Evolutionary conservation across 2,888 invertebrate genomes (phyloP).

Genomic region (Muschampia staudingeri): DNA sequence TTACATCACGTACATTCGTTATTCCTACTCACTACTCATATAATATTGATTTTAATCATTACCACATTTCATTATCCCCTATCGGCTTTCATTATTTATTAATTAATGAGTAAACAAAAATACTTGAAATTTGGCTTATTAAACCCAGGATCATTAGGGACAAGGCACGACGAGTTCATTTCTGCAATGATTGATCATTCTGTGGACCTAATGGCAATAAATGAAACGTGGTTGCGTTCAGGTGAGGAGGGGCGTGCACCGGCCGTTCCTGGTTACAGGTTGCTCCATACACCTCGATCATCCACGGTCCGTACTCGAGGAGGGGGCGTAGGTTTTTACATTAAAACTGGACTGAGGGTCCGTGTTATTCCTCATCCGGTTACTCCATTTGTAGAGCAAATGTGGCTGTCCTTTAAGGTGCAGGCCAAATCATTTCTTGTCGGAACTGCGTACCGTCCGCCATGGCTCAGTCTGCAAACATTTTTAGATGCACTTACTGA

Average conservation of each 20-base stretch:
- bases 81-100: not conserved
- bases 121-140: slow-evolving; percentile 33
- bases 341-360: not conserved
- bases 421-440: not conserved
- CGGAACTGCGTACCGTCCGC: slow-evolving; percentile 6
- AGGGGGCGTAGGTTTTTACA: slow-evolving; percentile 1
- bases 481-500: not conserved
- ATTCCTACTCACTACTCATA: too few relatives aligned
- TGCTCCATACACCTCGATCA: slow-evolving; percentile 43
- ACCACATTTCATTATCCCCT: not conserved
- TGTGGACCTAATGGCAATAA: slow-evolving; percentile 52
- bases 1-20: too few relatives aligned
- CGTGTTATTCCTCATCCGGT: not conserved
- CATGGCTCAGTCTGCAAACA: not conserved
- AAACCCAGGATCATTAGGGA: slow-evolving; percentile 17
- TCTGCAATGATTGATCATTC: slow-evolving; percentile 31
- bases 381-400: not conserved
- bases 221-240: slow-evolving; percentile 51
- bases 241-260: slow-evolving; percentile 53
- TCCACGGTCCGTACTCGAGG: not conserved
- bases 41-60: too few relatives aligned
- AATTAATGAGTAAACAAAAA: slow-evolving; percentile 22
- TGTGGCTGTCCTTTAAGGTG: not conserved
- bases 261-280: slow-evolving; percentile 41
- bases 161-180: slow-evolving; percentile 50